Evolutionary conservation across 2,888 invertebrate genomes (phyloP).

Genomic region (Bugula neritina): DNA sequence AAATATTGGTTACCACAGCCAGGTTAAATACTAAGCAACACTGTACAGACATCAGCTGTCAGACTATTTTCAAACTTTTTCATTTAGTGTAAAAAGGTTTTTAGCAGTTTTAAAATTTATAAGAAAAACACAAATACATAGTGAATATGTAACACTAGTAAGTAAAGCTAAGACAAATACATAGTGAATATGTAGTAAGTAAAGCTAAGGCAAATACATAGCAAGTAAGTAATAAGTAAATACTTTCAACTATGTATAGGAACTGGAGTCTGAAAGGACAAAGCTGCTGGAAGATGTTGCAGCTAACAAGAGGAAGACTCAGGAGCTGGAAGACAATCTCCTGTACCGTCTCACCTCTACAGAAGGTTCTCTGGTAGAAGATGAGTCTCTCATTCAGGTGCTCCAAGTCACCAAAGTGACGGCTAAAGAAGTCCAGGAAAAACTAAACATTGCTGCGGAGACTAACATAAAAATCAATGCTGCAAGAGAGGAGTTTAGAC

Average conservation of each 20-base stretch:
- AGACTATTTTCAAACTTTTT: too few relatives aligned
- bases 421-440: constrained; percentile 89
- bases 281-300: constrained; percentile 89
- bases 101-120: too few relatives aligned
- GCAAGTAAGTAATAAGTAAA: neutral
- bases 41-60: too few relatives aligned
- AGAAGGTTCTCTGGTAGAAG: constrained; percentile 87
- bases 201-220: too few relatives aligned
- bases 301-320: constrained; percentile 91
- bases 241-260: constrained; percentile 51
- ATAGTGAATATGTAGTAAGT: neutral
- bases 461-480: constrained; percentile 89
- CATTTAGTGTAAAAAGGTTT: too few relatives aligned
- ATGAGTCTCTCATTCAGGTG: constrained; percentile 80
- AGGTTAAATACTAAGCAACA: too few relatives aligned
- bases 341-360: constrained; percentile 85
- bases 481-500: constrained; percentile 88
- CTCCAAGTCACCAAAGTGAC: constrained; percentile 48
- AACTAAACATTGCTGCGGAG: constrained; percentile 81
- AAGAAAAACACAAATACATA: too few relatives aligned
- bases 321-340: constrained; percentile 86
- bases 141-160: neutral
- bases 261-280: constrained; percentile 86
- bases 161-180: too few relatives aligned
- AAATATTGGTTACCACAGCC: too few relatives aligned